A percentile compares a stretch with the other conserved stretches of the same genome.
These are phyloP conservation scores for Lagria hirta DNA, from an alignment of 2,888 invertebrate species.

Conservation along the genomic window DNA sequence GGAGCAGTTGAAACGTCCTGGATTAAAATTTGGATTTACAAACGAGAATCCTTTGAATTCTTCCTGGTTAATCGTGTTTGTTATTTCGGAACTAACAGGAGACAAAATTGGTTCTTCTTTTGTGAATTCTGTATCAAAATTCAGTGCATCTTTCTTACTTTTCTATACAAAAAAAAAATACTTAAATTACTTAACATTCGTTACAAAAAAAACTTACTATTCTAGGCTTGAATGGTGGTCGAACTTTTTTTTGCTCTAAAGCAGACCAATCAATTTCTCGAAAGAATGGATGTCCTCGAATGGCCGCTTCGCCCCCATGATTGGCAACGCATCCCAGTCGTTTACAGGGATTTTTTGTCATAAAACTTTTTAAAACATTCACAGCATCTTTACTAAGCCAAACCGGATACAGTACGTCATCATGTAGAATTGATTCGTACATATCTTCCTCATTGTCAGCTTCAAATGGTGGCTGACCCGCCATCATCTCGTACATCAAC, in stretches of 20 bases:
- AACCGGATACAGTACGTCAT: constrained; percentile 97
- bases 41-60: constrained; percentile 98
- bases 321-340: constrained; percentile 85
- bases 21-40: constrained; percentile 87
- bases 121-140: constrained; percentile 99
- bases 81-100: constrained; percentile 85
- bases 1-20: constrained; percentile 69
- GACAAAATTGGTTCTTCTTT: constrained; percentile 97
- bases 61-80: constrained; percentile 95
- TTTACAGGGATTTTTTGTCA: constrained; percentile 95
- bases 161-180: constrained; percentile 61
- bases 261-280: constrained; percentile 96
- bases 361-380: constrained; percentile 90
- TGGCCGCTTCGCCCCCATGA: constrained; percentile 79
- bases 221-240: constrained; percentile 98
- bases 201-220: constrained; percentile 74
- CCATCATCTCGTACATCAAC: constrained; percentile 99
- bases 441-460: constrained; percentile 99
- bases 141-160: constrained; percentile 94
- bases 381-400: constrained; percentile 93
- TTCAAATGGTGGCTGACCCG: constrained; percentile 98
- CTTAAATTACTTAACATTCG: neutral
- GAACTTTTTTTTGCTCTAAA: constrained; percentile 84
- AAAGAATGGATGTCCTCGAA: constrained; percentile 89
- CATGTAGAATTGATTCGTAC: constrained; percentile 97